phyloP scores from a whole-genome alignment of 2,113 vertebrate genomes.

The Lanius ludovicianus region DNA sequence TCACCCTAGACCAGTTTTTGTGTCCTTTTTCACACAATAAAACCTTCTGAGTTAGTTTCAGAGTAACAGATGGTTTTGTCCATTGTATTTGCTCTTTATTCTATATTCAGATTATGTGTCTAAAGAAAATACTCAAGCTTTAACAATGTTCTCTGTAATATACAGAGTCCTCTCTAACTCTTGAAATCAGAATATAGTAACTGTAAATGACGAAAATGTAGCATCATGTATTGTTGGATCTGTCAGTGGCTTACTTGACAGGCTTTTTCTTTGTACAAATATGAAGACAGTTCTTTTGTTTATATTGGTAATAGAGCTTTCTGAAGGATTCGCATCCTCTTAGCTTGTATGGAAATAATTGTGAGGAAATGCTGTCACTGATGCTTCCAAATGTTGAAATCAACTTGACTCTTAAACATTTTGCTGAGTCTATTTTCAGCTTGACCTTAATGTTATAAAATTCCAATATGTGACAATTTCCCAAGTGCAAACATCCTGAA shows the following conservation, averaged over 20 bases:
- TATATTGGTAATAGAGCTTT: background rate
- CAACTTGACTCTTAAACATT: background rate
- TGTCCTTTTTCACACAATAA: background rate
- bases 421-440: background rate
- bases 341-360: background rate
- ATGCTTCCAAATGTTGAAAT: background rate
- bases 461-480: background rate
- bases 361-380: background rate
- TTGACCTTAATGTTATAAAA: background rate
- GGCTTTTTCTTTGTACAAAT: background rate
- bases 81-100: background rate
- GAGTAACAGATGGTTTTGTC: background rate
- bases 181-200: background rate
- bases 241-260: background rate
- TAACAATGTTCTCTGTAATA: background rate
- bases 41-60: background rate
- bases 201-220: background rate
- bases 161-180: background rate
- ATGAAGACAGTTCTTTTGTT: background rate
- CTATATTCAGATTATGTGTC: background rate
- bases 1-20: background rate
- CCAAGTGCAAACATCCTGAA: background rate
- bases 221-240: background rate
- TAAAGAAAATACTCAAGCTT: background rate
- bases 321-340: background rate